Base-by-base conservation (phyloP, 2,113 vertebrate species). In the Menura novaehollandiae region DNA sequence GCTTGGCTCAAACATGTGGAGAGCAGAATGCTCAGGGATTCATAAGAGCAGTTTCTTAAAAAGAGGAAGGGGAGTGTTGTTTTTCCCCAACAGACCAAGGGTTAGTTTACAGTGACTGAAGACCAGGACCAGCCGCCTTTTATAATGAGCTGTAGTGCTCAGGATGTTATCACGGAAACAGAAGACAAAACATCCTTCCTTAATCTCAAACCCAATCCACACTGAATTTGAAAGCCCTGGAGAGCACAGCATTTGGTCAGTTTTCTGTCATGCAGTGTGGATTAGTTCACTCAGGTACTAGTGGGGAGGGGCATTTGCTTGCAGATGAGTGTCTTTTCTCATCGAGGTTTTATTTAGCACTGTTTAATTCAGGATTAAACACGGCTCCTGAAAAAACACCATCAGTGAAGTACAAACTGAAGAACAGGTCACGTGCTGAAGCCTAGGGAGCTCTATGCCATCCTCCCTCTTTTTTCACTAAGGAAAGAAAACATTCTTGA, bases 171-270 rank as follows among this genome's bases (percentile, higher is more conserved):
- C 71, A 90, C 26, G 84, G 97, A 97, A 97, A 95, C 95, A 97
- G 86, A 97, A 96, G 81, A 97, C 86, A 96, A 96, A 96, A 96
- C 96, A 97, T 96, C 97, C 96, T 97, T 97, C 97, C 97, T 96
- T 95, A 73, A 91, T 72, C 91, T 95, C 89, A 79, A 96, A 92
- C 53, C 49, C 56, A 63, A 72, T 88, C 80, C 82, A 64, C 33
- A 35, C 30, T 11, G 23, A 62, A 73, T 77, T 59, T 55, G 85
- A 73, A 93, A 91, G 87, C 55, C 21, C 0, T 53, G 67, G 92
- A 66, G 67, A 88, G 41, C 44, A 51, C 43, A 88, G 78, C 35
- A n/a, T 52, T 91, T 71, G 35, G 37, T n/a, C 6, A 7, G 32
- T 66, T 88, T 88, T 75, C 74, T 78, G 11, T 13, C 52, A 35